Percentiles rank a stretch among this genome's conserved stretches.
phyloP scores from a whole-genome alignment of 2,797 vertebrate genomes.

The Adelosebastes latens region DNA sequence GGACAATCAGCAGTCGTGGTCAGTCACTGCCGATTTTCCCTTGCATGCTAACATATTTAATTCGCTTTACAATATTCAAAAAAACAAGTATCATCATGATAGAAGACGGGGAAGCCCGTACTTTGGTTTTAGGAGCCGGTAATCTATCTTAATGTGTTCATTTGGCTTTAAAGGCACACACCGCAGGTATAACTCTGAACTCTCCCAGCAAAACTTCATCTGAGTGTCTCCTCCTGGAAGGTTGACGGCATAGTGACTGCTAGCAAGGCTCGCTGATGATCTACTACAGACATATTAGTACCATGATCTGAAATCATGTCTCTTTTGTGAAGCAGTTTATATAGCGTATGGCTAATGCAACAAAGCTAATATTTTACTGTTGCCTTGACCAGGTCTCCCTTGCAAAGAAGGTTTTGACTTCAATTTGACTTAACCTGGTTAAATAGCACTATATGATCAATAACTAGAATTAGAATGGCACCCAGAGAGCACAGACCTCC shows the following conservation, averaged over 20 bases:
- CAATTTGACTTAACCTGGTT: neutral
- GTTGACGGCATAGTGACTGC: neutral
- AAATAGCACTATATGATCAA: neutral
- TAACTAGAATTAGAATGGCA: no score
- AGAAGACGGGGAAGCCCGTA: neutral
- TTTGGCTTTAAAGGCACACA: slow-evolving; percentile 27
- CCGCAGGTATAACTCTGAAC: neutral
- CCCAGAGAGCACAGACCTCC: no score
- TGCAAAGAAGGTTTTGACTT: neutral
- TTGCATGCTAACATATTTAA: slow-evolving; percentile 84
- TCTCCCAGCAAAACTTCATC: neutral
- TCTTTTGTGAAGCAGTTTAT: neutral
- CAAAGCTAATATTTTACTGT: neutral
- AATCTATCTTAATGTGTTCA: neutral
- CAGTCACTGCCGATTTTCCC: slow-evolving; percentile 88
- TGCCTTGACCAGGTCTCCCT: neutral
- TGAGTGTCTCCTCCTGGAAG: neutral
- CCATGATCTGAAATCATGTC: neutral
- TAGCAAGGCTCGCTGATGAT: neutral
- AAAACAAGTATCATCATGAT: neutral
- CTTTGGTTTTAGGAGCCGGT: neutral
- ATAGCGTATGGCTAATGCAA: neutral
- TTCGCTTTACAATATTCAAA: neutral
- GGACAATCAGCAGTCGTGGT: slow-evolving; percentile 92
- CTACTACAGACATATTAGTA: neutral